A percentile compares a stretch with the other conserved stretches of the same genome.
phyloP scores from a whole-genome alignment of 2,113 vertebrate genomes.

The Alethe castanea region DNA sequence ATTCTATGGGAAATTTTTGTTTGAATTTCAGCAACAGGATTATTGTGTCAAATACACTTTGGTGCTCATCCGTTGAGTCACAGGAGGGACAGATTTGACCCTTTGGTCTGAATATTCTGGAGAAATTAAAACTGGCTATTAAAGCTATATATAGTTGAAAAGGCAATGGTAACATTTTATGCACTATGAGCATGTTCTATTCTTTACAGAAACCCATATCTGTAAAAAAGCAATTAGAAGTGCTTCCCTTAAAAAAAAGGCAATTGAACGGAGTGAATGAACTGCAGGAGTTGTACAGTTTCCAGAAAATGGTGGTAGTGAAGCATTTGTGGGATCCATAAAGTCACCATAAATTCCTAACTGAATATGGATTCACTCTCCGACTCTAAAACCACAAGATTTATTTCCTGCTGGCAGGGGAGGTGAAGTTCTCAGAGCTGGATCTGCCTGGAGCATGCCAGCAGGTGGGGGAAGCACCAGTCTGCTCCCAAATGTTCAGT shows the following conservation, averaged over 20 bases:
- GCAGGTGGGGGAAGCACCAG: conserved; percentile 35
- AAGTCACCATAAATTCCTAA: conserved; percentile 67
- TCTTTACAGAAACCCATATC: conserved; percentile 52
- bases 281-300: conserved; percentile 58
- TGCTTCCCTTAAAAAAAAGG: conserved; percentile 30
- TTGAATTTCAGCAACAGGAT: neutral
- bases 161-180: conserved; percentile 21
- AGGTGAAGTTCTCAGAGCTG: neutral
- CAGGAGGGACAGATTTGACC: neutral
- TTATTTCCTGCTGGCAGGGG: conserved; percentile 56
- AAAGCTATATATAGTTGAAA: conserved; percentile 42
- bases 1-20: neutral
- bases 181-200: neutral
- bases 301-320: conserved; percentile 64
- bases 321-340: conserved; percentile 67
- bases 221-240: conserved; percentile 60
- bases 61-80: neutral
- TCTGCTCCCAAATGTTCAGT: neutral
- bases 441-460: neutral
- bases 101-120: neutral
- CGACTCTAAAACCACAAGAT: conserved; percentile 60
- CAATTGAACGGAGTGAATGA: conserved; percentile 53
- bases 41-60: neutral
- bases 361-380: conserved; percentile 68
- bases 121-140: conserved; percentile 45